These are phyloP conservation scores for Cyprichromis sp. DNA, from an alignment of 2,113 vertebrate species.

Conservation along the genomic window DNA sequence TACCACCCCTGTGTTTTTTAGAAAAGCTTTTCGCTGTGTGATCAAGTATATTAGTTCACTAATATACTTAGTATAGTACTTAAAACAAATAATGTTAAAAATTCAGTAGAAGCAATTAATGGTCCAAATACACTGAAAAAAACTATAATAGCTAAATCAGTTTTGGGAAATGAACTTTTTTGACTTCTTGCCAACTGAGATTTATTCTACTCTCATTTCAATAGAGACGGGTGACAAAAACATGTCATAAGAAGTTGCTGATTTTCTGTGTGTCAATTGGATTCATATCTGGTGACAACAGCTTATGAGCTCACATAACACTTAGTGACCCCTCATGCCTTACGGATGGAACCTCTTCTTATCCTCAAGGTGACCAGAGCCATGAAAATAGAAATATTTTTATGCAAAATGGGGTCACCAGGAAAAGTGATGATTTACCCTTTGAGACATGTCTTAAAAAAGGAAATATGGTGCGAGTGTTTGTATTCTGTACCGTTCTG, in stretches of 20 bases:
- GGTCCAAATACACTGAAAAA: not conserved
- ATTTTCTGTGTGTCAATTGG: not conserved
- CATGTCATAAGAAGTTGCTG: not conserved
- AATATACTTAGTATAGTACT: not conserved
- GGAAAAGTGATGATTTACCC: not conserved
- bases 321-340: not conserved
- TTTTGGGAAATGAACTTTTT: not conserved
- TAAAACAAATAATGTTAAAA: not conserved
- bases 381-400: not conserved
- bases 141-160: not conserved
- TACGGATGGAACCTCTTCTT: not conserved
- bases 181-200: not conserved
- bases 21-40: fast-evolving
- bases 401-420: not conserved
- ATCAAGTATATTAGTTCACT: not conserved
- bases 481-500: fast-evolving
- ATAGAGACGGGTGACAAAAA: not conserved
- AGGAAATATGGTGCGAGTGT: not conserved
- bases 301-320: not conserved
- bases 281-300: not conserved
- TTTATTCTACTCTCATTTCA: not conserved
- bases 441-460: not conserved
- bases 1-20: fast-evolving
- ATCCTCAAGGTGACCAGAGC: not conserved
- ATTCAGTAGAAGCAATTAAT: not conserved